These are phyloP conservation scores for Eupithecia dodoneata DNA, from an alignment of 2,888 invertebrate species.

Conservation along the genomic window DNA sequence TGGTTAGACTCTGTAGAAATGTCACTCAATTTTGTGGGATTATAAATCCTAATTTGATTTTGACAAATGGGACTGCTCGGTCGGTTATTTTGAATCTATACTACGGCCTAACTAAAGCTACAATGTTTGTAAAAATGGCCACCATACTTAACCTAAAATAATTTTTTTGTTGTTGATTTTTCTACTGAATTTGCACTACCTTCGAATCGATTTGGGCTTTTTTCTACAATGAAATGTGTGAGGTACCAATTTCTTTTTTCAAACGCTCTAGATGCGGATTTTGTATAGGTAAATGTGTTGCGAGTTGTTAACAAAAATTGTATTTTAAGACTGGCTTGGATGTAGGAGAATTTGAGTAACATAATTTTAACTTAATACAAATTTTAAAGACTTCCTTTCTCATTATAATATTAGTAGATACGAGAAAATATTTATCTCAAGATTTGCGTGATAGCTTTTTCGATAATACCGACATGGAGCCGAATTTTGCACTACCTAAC, in stretches of 20 bases:
- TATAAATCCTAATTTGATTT: slow-evolving; percentile 5
- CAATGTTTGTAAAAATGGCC: neutral
- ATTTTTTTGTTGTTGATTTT: neutral
- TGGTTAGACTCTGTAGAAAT: slow-evolving; percentile 1
- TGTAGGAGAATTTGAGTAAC: neutral
- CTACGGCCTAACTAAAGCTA: neutral
- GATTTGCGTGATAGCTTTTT: neutral
- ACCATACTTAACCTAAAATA: neutral
- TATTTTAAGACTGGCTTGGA: neutral
- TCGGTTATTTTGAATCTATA: neutral
- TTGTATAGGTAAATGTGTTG: neutral
- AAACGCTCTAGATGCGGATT: neutral
- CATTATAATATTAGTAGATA: neutral
- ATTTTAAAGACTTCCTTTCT: neutral
- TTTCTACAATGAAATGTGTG: neutral
- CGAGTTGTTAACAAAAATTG: neutral
- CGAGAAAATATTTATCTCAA: neutral
- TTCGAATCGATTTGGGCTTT: neutral
- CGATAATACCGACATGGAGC: neutral
- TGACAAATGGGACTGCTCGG: neutral
- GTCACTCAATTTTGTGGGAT: neutral
- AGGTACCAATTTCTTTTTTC: neutral
- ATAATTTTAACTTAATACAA: neutral
- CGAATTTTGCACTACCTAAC: too few species aligned
- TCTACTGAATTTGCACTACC: neutral